Evolutionary conservation across 2,113 vertebrate species (phyloP), one percentile per base, ranked within the genome.

Genomic region (Vicugna pacos): DNA sequence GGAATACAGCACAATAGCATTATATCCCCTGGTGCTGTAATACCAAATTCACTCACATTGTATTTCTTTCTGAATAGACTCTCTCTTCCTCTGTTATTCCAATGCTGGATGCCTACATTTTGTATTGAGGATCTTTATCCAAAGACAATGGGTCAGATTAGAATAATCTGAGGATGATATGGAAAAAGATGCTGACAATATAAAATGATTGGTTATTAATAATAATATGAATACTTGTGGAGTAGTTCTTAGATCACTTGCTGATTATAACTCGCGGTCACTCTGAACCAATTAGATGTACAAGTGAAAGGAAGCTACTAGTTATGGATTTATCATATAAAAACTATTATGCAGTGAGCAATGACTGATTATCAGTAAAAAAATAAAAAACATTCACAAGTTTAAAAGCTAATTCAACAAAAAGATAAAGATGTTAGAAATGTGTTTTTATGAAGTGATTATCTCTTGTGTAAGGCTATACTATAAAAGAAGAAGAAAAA

Each of bases 81-180:
- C 56, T 79, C 69, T 48, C 14, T 72, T 76, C 38, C 46, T 58
- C 81, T 58, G 14, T 87, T 89, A 88, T 82, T 76, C 54, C 81
- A 84, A 46, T 65, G 88, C 62, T 76, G 30, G 72, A 30, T 83
- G 19, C 58, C 73, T 92, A 94, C 20, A 48, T 76, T 81, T 96
- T 91, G 38, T 48, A 83, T 17, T 72, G n/a, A 82, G 5, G 42
- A 20, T 56, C 42, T 87, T 14, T 2, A 35, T 62, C 60, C 70
- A 91, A 95, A 97, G 86, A 97, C 70, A 96, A 26, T 87, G 73
- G 32, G n/a, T 67, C 60, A 96, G 65, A 97, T 93, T 58, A 94
- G 35, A 93, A 92, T 79, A 65, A 92, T 69, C 56, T 48, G 11
- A 93, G 75, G 76, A 73, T 90, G 7, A 67, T 76, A 77, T 5